These are phyloP conservation scores for Leptura quadrifasciata DNA, from an alignment of 2,888 invertebrate genomes.

Conservation along the genomic window DNA sequence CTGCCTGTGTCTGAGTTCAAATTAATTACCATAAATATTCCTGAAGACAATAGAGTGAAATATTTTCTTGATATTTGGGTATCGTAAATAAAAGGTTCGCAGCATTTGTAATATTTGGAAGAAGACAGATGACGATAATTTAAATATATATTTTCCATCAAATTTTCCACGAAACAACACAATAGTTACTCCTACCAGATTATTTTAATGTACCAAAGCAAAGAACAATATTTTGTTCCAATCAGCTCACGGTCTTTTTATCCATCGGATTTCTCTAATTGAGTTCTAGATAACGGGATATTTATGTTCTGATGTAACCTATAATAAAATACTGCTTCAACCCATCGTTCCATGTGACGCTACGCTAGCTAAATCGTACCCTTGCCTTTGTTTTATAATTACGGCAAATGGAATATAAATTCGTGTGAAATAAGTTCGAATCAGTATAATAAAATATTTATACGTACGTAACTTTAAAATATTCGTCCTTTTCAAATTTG, in stretches of 20 bases:
- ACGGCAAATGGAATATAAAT: neutral
- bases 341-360: neutral
- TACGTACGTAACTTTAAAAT: no score
- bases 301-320: neutral
- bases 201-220: neutral
- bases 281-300: neutral
- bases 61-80: no score
- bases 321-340: neutral
- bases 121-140: no score
- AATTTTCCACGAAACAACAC: neutral
- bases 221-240: neutral
- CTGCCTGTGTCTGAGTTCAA: no score
- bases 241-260: neutral
- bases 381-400: neutral
- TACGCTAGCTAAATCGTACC: neutral
- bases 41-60: no score
- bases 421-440: neutral
- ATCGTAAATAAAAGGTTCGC: no score
- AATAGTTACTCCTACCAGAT: neutral
- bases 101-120: no score
- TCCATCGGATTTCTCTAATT: constrained; percentile 1
- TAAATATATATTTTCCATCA: no score
- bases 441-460: neutral
- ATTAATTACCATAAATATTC: no score
- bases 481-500: no score